Base-by-base conservation (phyloP, 1,140 invertebrate species). In the Cryptotermes secundus region DNA sequence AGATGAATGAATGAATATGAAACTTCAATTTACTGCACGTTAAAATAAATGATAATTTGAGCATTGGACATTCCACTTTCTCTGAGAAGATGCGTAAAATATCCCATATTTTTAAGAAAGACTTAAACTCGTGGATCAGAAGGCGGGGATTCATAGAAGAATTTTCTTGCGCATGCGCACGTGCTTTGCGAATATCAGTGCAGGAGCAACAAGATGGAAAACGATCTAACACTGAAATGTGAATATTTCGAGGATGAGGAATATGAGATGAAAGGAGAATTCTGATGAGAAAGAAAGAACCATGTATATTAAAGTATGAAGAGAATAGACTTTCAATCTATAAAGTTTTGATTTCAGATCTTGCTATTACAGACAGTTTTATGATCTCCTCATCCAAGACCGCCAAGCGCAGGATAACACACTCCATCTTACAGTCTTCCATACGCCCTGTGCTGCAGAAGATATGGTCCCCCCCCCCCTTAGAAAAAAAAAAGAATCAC, bases 271-370 rank as follows among this genome's bases (percentile, higher is more conserved):
- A 16, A 72, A 72, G 59, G 14, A 72, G 9, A 16, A 10, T 1
- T 3, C 6, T 6, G 53, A 31, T n/a, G 16, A n/a, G n/a, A n/a
- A 31, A 72, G 26, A 31, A 31, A 31, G 59, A 72, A 31, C n/a
- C 59, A 59, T 31, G 59, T 72, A 72, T 31, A 72, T 72, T 31
- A 72, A 72, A 72, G 59, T 31, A 59, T 59, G 53, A 59, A 59
- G 53, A 59, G 53, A 59, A 59, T 59, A 59, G 53, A n/a, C 59
- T 72, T 31, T 31, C 59, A 31, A 31, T 72, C 59, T 72, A 72
- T 72, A 72, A 72, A 72, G 59, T 72, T 72, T 72, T 72, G 59
- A 72, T 72, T 72, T 72, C 26, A 72, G 59, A 72, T 72, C 59
- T 72, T 72, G 59, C 59, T 31, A 72, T 72, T 72, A 72, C 59